Evolutionary conservation across 2,797 vertebrate species (phyloP).

Genomic region (Sphenodon punctatus): DNA sequence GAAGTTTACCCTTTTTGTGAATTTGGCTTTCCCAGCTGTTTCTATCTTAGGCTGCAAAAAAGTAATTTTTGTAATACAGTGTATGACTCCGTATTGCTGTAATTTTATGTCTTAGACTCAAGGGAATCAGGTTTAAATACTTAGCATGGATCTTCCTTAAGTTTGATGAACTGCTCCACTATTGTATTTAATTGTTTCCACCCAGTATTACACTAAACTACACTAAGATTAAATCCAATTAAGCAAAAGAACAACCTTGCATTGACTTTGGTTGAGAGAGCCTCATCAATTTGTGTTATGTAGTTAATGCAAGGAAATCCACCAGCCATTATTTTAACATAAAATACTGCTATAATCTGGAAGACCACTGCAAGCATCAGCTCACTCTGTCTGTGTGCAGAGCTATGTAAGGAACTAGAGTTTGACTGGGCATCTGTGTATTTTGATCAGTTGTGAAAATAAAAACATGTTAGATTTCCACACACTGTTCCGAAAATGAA

Average conservation of each 20-base stretch:
- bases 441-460: too few species aligned
- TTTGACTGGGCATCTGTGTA: neutral
- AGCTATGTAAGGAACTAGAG: neutral
- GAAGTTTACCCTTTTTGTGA: too few species aligned
- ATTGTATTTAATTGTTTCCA: conserved; percentile 68
- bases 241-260: conserved; percentile 41
- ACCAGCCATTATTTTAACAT: neutral
- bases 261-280: conserved; percentile 23
- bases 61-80: conserved; percentile 24
- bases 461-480: too few species aligned
- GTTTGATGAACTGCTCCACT: conserved; percentile 62
- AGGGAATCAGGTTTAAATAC: conserved; percentile 39
- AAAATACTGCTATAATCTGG: conserved; percentile 33
- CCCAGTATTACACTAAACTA: conserved; percentile 52
- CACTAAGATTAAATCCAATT: conserved; percentile 67
- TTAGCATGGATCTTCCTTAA: conserved; percentile 59
- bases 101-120: conserved; percentile 35
- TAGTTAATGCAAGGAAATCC: conserved; percentile 33
- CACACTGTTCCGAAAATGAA: too few species aligned
- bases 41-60: conserved; percentile 30
- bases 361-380: conserved; percentile 9
- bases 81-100: conserved; percentile 47
- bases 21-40: conserved; percentile 53
- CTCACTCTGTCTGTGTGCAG: neutral
- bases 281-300: conserved; percentile 63